Evolutionary conservation across 2,888 invertebrate species (phyloP), one percentile per base, ranked within the genome.

Genomic region (Alcis repandata): DNA sequence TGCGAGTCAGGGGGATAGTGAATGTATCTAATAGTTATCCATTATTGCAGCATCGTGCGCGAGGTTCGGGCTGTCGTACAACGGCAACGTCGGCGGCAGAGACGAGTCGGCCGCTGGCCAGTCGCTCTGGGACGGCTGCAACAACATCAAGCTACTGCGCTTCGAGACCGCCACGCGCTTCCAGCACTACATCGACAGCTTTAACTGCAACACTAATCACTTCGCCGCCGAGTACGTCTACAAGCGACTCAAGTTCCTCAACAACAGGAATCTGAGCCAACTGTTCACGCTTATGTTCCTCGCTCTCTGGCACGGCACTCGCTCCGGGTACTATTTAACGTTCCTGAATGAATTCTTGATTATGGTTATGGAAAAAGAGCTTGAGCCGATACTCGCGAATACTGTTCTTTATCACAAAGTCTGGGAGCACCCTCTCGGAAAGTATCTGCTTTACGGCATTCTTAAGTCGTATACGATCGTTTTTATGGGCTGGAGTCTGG

Each of bases 181-280:
- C 92, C 96, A 96, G 66, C 96, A 98, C 79, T 97, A 98, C 83
- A 98, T 99, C 48, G 95, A 95, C 65, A 97, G 98, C 43, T 99
- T 99, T 89, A 99, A 99, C 88, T 97, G 97, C 67, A 99, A 99
- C 87, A 99, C 99, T 0, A 99, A 99, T 89, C 95, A 96, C 59
- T 99, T 99, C 97, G 97, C 98, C 63, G 97, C 97, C 0, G 97
- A 98, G 90, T 98, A 99, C 85, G 94, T 99, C 20, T 99, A 98
- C 93, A 99, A 99, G 85, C 94, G 99, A 2, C 94, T 99, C 45
- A 97, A 96, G 83, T 99, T 98, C 87, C 92, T 99, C 52, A 97
- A 97, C 51, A 98, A 97, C 87, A 95, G 96, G 19, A 94, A 94
- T 43, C 89, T 96, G 1, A 99, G 99, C 70, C 99, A 99, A 86